These are phyloP conservation scores for Dicranocentrus wangi DNA, from an alignment of 2,888 invertebrate genomes.

Conservation along the genomic window DNA sequence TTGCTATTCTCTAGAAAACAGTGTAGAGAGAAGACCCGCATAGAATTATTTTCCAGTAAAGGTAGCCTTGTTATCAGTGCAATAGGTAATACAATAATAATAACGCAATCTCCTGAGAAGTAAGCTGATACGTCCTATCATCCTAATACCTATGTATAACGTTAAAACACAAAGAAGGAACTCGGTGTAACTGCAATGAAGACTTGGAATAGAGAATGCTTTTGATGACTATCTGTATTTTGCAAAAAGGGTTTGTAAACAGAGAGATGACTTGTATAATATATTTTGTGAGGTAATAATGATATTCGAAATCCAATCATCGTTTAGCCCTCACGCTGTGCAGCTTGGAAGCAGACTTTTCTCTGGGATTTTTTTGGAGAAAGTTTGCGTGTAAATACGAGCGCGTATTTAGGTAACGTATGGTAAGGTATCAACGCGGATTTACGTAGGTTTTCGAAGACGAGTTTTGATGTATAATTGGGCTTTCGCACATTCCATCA, in stretches of 20 bases:
- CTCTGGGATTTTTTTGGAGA: conserved; percentile 9
- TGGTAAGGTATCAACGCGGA: background rate
- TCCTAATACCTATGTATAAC: conserved; percentile 2
- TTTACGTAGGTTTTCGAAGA: background rate
- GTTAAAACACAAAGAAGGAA: conserved; percentile 29
- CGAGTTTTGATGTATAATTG: conserved; percentile 38
- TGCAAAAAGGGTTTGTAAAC: conserved; percentile 16
- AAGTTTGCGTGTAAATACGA: background rate
- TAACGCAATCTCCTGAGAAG: conserved; percentile 25
- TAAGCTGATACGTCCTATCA: conserved; percentile 47
- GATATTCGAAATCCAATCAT: too few species aligned
- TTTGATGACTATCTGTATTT: conserved; percentile 23
- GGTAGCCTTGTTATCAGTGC: conserved; percentile 20
- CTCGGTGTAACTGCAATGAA: conserved; percentile 52
- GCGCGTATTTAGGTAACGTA: background rate
- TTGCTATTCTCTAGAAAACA: background rate
- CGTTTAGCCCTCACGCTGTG: conserved; percentile 2
- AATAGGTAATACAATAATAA: conserved; percentile 17
- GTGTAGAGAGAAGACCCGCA: background rate
- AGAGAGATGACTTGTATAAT: conserved; percentile 1
- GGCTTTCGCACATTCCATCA: conserved; percentile 66
- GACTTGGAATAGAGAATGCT: conserved; percentile 33
- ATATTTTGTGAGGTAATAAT: conserved; percentile 15
- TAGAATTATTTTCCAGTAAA: conserved; percentile 9
- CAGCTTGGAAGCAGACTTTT: background rate